Conservation (phyloP, 2,113 vertebrate genomes). For the Dissostichus mawsoni region DNA sequence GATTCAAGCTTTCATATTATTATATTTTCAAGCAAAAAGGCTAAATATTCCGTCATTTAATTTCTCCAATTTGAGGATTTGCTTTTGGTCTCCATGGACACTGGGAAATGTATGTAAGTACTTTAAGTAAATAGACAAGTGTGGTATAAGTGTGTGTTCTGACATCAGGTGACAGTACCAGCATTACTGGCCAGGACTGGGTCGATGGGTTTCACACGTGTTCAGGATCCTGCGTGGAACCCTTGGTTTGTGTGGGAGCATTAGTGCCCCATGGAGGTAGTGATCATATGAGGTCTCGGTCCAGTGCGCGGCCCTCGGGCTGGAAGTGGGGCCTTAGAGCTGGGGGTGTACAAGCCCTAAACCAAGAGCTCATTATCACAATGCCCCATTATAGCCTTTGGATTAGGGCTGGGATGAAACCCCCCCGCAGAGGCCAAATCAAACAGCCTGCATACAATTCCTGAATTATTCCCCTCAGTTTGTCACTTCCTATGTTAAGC, state of each 20-base stretch:
- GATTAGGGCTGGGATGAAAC: slow-evolving; percentile 65
- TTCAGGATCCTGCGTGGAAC: not conserved
- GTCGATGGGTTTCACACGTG: not conserved
- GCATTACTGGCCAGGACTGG: too few species aligned
- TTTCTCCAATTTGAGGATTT: too few species aligned
- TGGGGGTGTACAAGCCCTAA: slow-evolving; percentile 45
- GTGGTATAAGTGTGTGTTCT: not conserved
- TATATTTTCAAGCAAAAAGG: too few species aligned
- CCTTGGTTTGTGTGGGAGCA: not conserved
- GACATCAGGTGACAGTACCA: too few species aligned
- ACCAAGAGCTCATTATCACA: slow-evolving; percentile 64
- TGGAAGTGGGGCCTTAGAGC: slow-evolving; percentile 31
- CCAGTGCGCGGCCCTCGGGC: not conserved
- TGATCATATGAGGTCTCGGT: slow-evolving; percentile 22
- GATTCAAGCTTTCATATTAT: too few species aligned
- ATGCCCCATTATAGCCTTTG: slow-evolving; percentile 50
- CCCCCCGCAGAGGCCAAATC: slow-evolving; percentile 56
- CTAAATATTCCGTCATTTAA: too few species aligned
- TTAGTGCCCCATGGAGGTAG: not conserved
- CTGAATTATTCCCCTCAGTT: slow-evolving; percentile 23
- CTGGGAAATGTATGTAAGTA: too few species aligned
- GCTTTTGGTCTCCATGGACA: too few species aligned
- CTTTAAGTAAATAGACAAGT: not conserved
- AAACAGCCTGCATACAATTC: slow-evolving; percentile 43
- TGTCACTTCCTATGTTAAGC: not conserved